A percentile compares a stretch with the other conserved stretches of the same genome.
phyloP scores from a whole-genome alignment of 2,797 vertebrate genomes.

The Macropus fuliginosus region DNA sequence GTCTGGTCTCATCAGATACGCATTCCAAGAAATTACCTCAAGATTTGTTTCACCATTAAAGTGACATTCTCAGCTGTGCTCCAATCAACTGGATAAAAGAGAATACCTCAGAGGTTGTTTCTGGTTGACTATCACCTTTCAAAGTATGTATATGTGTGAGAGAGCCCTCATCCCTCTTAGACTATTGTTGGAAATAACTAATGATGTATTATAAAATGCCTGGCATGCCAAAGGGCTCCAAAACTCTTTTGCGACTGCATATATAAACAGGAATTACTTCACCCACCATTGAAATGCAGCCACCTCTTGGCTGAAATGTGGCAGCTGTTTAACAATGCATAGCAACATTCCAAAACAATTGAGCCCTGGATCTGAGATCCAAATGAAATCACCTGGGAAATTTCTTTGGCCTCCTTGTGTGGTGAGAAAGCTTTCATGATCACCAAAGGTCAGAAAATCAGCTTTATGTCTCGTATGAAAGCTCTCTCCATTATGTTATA shows the following conservation, averaged over 20 bases:
- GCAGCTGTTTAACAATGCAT: slow-evolving; percentile 63
- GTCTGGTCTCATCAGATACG: slow-evolving; percentile 64
- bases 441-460: neutral
- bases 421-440: neutral
- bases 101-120: slow-evolving; percentile 42
- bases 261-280: slow-evolving; percentile 61
- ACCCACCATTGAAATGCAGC: slow-evolving; percentile 52
- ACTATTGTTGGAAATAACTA: slow-evolving; percentile 65
- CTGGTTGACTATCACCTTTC: slow-evolving; percentile 61
- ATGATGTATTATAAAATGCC: slow-evolving; percentile 61
- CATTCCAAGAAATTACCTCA: slow-evolving; percentile 71
- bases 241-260: slow-evolving; percentile 43
- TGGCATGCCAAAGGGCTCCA: slow-evolving; percentile 42
- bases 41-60: slow-evolving; percentile 66
- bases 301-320: slow-evolving; percentile 37
- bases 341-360: slow-evolving; percentile 63
- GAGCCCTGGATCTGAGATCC: slow-evolving; percentile 25
- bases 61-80: slow-evolving; percentile 64
- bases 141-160: slow-evolving; percentile 29
- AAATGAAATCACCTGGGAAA: slow-evolving; percentile 51
- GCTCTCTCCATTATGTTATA: neutral
- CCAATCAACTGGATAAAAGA: slow-evolving; percentile 50
- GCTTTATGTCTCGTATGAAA: slow-evolving; percentile 32
- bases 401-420: neutral
- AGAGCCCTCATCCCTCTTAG: neutral